Evolutionary conservation across 2,888 invertebrate species (phyloP), one percentile per base, ranked within the genome.

Genomic region (Temnothorax ravouxi): DNA sequence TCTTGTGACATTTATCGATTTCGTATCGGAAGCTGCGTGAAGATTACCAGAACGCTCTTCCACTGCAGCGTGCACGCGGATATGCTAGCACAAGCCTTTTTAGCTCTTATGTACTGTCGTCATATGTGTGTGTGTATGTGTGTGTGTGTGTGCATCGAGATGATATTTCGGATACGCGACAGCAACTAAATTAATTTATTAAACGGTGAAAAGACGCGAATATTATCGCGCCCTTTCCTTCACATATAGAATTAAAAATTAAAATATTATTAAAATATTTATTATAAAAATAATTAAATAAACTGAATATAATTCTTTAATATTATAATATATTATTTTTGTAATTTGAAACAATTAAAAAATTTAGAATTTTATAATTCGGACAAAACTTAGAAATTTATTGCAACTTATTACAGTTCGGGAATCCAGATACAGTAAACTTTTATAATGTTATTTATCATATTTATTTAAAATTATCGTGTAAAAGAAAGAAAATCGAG

Each of bases 101-200:
- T 89, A 90, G 88, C 83, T 89, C 90, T 85, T 86, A 80, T 90
- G 84, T 87, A 87, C 90, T 90, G 81, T 85, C 83, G 85, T 88
- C 80, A 86, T 86, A 86, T 86, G 75, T 71, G 29, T 29, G 56
- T 47, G 13, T 18, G 25, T 29, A 0, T 29, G 29, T 29, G 29
- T 29, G 2, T 29, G 29, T 61, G 41, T 29, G 56, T 47, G 13
- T 18, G 25, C 71, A 80, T 59, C 18, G 69, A 47, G 25, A 59
- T 59, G 34, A 47, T 15, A 34, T 59, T 47, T 66, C 59, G 79
- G 79, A 50, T 69, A 59, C 71, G 71, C 38, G 59, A 11, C 71
- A 59, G 69, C 79, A 71, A 59, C 15, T 59, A 62, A 21, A 21
- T 75, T 75, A 52, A 41, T 76, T 76, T 2, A n/a, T 29, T 11